A percentile compares a stretch with the other conserved stretches of the same genome.
Conservation (phyloP, 2,888 invertebrate genomes). For the Endomychus coccineus region DNA sequence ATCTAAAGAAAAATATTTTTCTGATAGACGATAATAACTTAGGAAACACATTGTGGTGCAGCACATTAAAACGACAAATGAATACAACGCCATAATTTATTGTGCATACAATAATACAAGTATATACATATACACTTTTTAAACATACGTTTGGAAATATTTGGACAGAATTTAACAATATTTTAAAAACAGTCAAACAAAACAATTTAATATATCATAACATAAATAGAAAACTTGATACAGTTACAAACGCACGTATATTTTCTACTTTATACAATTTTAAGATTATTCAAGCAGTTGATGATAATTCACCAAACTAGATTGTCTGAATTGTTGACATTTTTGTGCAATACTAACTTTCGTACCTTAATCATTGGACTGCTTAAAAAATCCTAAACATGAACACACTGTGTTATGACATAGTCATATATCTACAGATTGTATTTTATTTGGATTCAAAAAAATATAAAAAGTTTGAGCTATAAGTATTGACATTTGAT, state of each 20-base stretch:
- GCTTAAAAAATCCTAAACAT: slow-evolving; percentile 28
- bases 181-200: slow-evolving; percentile 40
- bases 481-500: slow-evolving; percentile 45
- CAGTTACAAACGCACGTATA: slow-evolving; percentile 31
- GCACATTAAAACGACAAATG: too few species aligned
- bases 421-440: slow-evolving; percentile 36
- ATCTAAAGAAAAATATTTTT: too few species aligned
- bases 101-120: slow-evolving; percentile 48
- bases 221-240: slow-evolving; percentile 34
- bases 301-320: slow-evolving; percentile 18
- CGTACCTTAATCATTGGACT: not conserved
- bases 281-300: slow-evolving; percentile 27
- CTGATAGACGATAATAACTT: too few species aligned
- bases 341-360: not conserved
- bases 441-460: slow-evolving; percentile 34
- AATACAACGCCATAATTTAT: slow-evolving; percentile 46
- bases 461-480: slow-evolving; percentile 42
- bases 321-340: slow-evolving; percentile 28
- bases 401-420: slow-evolving; percentile 36
- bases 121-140: slow-evolving; percentile 48
- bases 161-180: slow-evolving; percentile 47
- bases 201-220: slow-evolving; percentile 35
- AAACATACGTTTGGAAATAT: slow-evolving; percentile 44
- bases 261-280: slow-evolving; percentile 20
- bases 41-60: too few species aligned